Evolutionary conservation across 2,888 invertebrate genomes (phyloP).

Genomic region (Leptura quadrifasciata): DNA sequence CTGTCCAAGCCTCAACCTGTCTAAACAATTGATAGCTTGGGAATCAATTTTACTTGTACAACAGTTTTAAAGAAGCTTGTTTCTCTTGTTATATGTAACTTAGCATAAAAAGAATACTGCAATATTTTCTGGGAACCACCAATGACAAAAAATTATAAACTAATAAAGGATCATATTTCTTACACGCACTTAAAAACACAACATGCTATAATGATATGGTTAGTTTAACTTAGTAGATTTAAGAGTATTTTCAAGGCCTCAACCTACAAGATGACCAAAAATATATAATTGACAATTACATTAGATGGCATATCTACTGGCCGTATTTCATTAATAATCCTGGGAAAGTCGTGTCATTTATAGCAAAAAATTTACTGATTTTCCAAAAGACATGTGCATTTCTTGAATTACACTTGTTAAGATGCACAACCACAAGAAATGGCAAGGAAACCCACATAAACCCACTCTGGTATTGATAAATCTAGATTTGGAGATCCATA

Average conservation of each 20-base stretch:
- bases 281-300: slow-evolving; percentile 2
- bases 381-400: background rate
- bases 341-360: background rate
- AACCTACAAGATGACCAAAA: slow-evolving; percentile 30
- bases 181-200: slow-evolving; percentile 5
- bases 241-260: slow-evolving; percentile 25
- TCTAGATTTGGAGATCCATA: background rate
- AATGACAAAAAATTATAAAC: background rate
- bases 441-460: background rate
- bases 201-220: background rate
- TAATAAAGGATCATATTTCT: background rate
- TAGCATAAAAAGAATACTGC: too few relatives aligned
- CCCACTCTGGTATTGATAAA: background rate
- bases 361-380: background rate
- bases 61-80: too few relatives aligned
- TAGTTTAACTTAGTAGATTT: background rate
- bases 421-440: background rate
- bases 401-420: too few relatives aligned
- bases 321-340: background rate
- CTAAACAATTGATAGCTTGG: too few relatives aligned
- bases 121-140: too few relatives aligned
- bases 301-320: background rate
- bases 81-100: too few relatives aligned
- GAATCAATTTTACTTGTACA: too few relatives aligned
- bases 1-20: too few relatives aligned